phyloP scores from a whole-genome alignment of 2,113 vertebrate species.

The Embiotoca jacksoni region DNA sequence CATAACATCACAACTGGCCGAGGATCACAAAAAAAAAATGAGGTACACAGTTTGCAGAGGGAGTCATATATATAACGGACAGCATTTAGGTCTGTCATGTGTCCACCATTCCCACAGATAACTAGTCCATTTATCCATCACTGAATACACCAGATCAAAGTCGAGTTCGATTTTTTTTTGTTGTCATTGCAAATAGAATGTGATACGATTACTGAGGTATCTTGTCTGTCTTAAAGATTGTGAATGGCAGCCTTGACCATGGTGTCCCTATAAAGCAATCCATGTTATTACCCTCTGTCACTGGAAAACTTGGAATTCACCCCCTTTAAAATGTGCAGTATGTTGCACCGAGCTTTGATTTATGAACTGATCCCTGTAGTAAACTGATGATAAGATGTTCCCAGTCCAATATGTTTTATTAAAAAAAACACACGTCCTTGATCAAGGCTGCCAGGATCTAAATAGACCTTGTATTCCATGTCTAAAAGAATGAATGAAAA shows the following conservation, averaged over 20 bases:
- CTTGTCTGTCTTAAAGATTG: slow-evolving; percentile 70
- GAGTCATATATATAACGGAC: slow-evolving; percentile 58
- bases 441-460: slow-evolving; percentile 68
- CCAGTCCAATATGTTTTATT: slow-evolving; percentile 3
- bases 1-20: slow-evolving; percentile 89
- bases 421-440: slow-evolving; percentile 33
- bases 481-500: slow-evolving; percentile 32
- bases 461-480: slow-evolving; percentile 40
- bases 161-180: slow-evolving; percentile 47
- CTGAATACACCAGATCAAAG: slow-evolving; percentile 37
- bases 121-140: slow-evolving; percentile 61
- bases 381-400: slow-evolving; percentile 3
- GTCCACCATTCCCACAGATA: slow-evolving; percentile 55
- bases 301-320: slow-evolving; percentile 25
- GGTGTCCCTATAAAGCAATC: slow-evolving; percentile 44
- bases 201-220: slow-evolving; percentile 54
- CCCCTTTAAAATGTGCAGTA: slow-evolving; percentile 23
- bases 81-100: slow-evolving; percentile 65
- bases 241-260: slow-evolving; percentile 76
- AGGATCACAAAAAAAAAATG: slow-evolving; percentile 69
- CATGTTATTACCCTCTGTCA: slow-evolving; percentile 30
- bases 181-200: slow-evolving; percentile 70
- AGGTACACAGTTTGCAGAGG: slow-evolving; percentile 72
- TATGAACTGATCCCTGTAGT: slow-evolving; percentile 17
- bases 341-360: slow-evolving; percentile 12